Evolutionary conservation across 2,888 invertebrate species (phyloP), one percentile per base, ranked within the genome.

Genomic region (Boloria selene): DNA sequence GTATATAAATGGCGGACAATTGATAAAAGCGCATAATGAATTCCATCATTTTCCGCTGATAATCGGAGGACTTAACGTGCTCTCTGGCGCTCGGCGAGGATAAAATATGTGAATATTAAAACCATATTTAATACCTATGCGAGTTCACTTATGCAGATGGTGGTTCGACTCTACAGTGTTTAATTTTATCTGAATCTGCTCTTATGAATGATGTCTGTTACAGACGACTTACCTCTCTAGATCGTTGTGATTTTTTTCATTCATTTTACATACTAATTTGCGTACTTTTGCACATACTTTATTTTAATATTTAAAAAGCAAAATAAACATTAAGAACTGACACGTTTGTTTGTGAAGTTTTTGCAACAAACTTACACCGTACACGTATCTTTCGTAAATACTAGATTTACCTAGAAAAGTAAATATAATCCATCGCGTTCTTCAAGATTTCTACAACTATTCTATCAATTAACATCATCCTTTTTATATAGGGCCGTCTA

Each of bases 1-100:
- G 45, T 17, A 59, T 22, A 49, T 16, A 65, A 59, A 58, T 59
- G 44, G 49, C 49, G 49, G 18, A 55, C 60, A 65, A 52, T 69
- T 65, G 65, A 55, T 63, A 69, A 62, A 68, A 61, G 65, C 17
- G 42, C 44, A 63, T 49, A 61, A 69, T 66, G 61, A 58, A 66
- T 69, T 61, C 58, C 63, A 69, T 69, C 47, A 69, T 69, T 66
- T 69, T 64, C 60, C 51, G 64, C 61, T 69, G 69, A 69, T 69
- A 66, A 61, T 59, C 31, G 58, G 51, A 31, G 22, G 64, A 58
- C 51, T 56, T 65, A 65, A 60, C 65, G 61, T 22, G 56, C 65
- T 61, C 65, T 47, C 53, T 44, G 4, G 16, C 62, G 51, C 51
- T 45, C 51, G 56, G 31, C 7, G 55, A 44, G 55, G 55, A 61